A percentile compares a stretch with the other conserved stretches of the same genome.
These are phyloP conservation scores for Oxyruncus cristatus DNA, from an alignment of 2,113 vertebrate species.

Conservation along the genomic window DNA sequence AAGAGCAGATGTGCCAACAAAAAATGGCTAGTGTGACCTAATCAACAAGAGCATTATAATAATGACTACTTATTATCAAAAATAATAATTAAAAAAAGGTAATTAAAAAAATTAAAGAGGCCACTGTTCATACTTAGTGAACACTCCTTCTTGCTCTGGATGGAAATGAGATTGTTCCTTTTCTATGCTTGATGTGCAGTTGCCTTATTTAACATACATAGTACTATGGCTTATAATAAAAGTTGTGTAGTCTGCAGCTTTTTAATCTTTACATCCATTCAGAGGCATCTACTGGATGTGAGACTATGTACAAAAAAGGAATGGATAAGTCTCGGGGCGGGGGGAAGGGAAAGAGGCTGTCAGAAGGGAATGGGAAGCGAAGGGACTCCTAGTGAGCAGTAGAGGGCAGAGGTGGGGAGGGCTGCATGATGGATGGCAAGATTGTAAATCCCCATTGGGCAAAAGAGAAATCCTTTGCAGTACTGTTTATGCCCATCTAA, in stretches of 20 bases:
- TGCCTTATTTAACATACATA: constrained; percentile 65
- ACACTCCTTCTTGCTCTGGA: neutral
- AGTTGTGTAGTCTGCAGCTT: constrained; percentile 72
- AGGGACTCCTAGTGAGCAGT: constrained; percentile 7
- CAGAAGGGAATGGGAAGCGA: neutral
- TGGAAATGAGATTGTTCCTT: constrained; percentile 35
- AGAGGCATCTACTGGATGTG: constrained; percentile 69
- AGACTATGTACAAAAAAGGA: constrained; percentile 62
- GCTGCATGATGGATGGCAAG: neutral
- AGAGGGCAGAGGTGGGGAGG: neutral
- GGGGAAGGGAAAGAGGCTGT: neutral
- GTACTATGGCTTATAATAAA: constrained; percentile 82
- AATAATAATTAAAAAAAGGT: neutral
- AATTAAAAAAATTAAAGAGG: neutral
- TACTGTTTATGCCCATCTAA: constrained; percentile 60
- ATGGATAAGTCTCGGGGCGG: constrained; percentile 9
- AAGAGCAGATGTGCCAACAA: neutral
- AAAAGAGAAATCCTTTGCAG: constrained; percentile 71
- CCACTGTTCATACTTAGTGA: constrained; percentile 15
- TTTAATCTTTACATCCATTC: constrained; percentile 68
- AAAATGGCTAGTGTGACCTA: neutral
- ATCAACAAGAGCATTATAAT: neutral
- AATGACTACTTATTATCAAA: neutral
- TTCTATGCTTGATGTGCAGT: constrained; percentile 46
- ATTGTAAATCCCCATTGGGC: constrained; percentile 65